Conservation (phyloP, 2,797 vertebrate species). For the Enteromius fasciolatus region DNA sequence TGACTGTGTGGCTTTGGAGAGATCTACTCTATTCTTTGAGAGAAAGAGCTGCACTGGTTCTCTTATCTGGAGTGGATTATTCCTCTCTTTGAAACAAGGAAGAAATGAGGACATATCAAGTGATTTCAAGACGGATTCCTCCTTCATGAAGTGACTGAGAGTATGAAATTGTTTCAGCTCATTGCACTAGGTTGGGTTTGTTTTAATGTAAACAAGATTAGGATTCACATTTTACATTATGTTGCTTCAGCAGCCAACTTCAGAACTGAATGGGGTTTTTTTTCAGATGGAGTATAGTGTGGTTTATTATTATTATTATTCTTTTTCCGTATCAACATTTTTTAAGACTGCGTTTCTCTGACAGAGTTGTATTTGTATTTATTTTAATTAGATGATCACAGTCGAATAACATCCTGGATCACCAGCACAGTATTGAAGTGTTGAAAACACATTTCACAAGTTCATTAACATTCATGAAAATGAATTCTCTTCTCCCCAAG, state of each 20-base stretch:
- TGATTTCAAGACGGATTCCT: slow-evolving; percentile 39
- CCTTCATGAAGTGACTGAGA: slow-evolving; percentile 17
- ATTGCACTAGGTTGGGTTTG: not conserved
- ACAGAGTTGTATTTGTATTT: not conserved
- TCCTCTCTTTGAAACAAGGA: slow-evolving; percentile 40
- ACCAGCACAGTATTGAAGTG: slow-evolving; percentile 13
- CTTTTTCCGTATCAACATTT: not conserved
- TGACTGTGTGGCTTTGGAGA: slow-evolving; percentile 42
- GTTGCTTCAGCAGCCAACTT: not conserved
- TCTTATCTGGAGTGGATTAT: slow-evolving; percentile 49
- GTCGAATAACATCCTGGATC: slow-evolving; percentile 39
- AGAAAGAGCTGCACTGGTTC: slow-evolving; percentile 41
- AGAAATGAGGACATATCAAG: slow-evolving; percentile 46
- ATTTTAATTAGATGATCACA: slow-evolving; percentile 22
- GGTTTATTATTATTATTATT: not conserved
- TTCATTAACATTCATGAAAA: slow-evolving; percentile 59
- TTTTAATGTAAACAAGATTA: slow-evolving; percentile 13
- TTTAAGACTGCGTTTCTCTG: slow-evolving; percentile 3
- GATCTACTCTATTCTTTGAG: slow-evolving; percentile 39
- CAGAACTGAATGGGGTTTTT: not conserved
- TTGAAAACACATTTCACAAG: slow-evolving; percentile 40
- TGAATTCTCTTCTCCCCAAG: slow-evolving; percentile 49
- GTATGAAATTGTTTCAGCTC: slow-evolving; percentile 8
- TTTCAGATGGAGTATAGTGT: not conserved
- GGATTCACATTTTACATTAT: not conserved